phyloP scores from a whole-genome alignment of 2,888 invertebrate species.

The Tenthredo livida region DNA sequence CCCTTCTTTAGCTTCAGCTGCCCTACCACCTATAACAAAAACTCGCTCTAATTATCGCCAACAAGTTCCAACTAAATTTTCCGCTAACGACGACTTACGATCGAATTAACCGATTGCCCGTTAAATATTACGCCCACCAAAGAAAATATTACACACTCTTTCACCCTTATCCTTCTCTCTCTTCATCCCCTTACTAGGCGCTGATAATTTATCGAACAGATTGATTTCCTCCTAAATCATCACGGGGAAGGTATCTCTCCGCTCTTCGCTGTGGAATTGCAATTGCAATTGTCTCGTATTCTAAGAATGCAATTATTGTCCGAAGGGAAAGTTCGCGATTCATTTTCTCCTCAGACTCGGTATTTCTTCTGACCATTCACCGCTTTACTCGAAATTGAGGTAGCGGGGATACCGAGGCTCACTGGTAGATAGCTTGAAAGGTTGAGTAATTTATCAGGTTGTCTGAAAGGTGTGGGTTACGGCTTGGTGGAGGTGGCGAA shows the following conservation, averaged over 20 bases:
- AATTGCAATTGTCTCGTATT: background rate
- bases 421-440: conserved; percentile 56
- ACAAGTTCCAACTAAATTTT: conserved; percentile 73
- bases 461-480: conserved; percentile 72
- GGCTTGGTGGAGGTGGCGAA: conserved; percentile 45
- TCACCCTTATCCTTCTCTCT: background rate
- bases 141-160: conserved; percentile 41
- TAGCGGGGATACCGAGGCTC: conserved; percentile 50
- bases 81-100: conserved; percentile 74
- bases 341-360: background rate
- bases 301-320: background rate
- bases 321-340: background rate
- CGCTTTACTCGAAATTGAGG: conserved; percentile 32
- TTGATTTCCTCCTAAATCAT: background rate
- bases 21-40: conserved; percentile 62
- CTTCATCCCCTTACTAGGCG: background rate
- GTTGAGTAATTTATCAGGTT: conserved; percentile 76
- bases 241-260: background rate
- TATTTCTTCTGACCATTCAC: conserved; percentile 5
- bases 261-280: background rate
- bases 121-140: background rate
- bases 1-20: conserved; percentile 46
- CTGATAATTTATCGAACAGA: background rate
- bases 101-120: conserved; percentile 73
- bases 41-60: conserved; percentile 71